Evolutionary conservation across 2,113 vertebrate genomes (phyloP).

Genomic region (Mugil cephalus): DNA sequence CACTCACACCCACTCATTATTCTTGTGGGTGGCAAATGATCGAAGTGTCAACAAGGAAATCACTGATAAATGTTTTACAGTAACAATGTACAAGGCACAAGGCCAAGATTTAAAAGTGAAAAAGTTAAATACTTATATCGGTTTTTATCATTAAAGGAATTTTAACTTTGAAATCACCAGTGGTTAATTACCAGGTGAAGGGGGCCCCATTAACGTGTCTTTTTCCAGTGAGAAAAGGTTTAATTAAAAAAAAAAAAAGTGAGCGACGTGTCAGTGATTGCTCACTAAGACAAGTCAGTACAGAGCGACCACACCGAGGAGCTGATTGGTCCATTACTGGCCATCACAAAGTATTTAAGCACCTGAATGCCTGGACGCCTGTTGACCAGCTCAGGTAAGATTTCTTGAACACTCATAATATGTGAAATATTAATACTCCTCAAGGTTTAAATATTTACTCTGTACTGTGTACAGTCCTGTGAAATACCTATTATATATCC

Average conservation of each 20-base stretch:
- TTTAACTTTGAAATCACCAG: no score
- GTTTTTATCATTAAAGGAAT: no score
- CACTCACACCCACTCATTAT: slow-evolving; percentile 22
- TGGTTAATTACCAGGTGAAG: no score
- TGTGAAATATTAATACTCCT: no score
- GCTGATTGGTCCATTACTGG: slow-evolving; percentile 31
- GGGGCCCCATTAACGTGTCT: no score
- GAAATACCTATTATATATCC: no score
- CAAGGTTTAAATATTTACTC: no score
- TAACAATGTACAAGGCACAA: slow-evolving; percentile 1
- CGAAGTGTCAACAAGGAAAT: slow-evolving; percentile 11
- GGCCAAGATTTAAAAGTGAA: neutral
- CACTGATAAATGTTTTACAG: neutral
- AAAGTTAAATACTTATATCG: no score
- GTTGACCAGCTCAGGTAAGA: slow-evolving; percentile 32
- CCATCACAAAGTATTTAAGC: slow-evolving; percentile 24
- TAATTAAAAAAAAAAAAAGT: neutral
- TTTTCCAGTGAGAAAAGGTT: neutral
- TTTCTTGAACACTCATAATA: no score
- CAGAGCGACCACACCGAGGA: neutral
- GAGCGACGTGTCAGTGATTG: slow-evolving; percentile 6
- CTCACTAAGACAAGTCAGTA: neutral
- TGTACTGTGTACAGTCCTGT: no score
- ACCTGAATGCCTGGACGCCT: slow-evolving; percentile 4
- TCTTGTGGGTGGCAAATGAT: slow-evolving; percentile 1